Base-by-base conservation (phyloP, 2,888 invertebrate genomes). In the Eupithecia vulgata region DNA sequence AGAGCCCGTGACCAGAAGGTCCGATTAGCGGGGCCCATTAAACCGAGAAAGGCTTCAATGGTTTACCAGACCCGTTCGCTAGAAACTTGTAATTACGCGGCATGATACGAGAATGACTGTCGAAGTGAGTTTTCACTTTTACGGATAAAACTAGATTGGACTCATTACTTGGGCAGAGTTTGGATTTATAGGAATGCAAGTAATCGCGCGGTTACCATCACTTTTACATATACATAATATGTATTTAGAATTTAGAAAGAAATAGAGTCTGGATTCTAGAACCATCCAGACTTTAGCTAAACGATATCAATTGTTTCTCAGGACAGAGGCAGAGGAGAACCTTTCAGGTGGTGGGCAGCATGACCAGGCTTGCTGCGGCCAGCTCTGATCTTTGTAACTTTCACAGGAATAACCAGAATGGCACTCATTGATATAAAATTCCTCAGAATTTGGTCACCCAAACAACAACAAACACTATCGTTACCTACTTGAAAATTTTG, bases 391-490 rank as follows among this genome's bases (percentile, higher is more conserved):
- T 98, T 98, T 13, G 87, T 90, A 6, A 99, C 96, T 78, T 95
- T 95, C 42, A 98, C 95, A 0, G 98, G 97, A 70, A 96, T 95
- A 57, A 95, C 92, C 70, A 97, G 93, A 67, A 99, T 94, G 74
- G 97, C 97, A 86, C 98, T 98, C 37, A 98, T 89, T 12, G 97
- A 96, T 35, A 98, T 91, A 0, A 98, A 96, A 86, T 97, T 96
- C 73, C 99, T 95, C 37, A 99, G 92, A 76, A 98, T 97, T 94
- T 99, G 99, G 0, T 99, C 99, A 73, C 99, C 99, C 98, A 98
- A 80, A 76, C n/a, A 93, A 87, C 61, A 42, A 59, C 1, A 40
- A 57, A 42, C 17, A 15, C 15, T 15, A 42, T 42, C 13, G 13
- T 40, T 40, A 13, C 5, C n/a, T n/a, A n/a, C n/a, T n/a, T 40